These are phyloP conservation scores for Circaetus cinerascens DNA, from an alignment of 2,113 vertebrate genomes.

Conservation along the genomic window DNA sequence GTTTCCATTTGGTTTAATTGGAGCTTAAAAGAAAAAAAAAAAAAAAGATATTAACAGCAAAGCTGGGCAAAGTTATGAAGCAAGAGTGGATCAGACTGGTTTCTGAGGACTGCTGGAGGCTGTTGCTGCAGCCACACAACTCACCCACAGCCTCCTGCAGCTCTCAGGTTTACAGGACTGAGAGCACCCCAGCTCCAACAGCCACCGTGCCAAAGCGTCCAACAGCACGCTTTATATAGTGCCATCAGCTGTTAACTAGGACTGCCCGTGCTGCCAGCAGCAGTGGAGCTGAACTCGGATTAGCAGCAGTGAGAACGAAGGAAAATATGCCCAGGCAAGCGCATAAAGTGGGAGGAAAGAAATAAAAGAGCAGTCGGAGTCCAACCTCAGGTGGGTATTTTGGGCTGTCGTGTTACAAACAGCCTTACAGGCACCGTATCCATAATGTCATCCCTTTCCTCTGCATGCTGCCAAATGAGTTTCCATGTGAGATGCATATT, in stretches of 20 bases:
- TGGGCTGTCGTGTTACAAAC: not conserved
- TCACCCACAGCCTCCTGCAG: not conserved
- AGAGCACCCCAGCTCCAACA: not conserved
- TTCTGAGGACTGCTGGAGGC: not conserved
- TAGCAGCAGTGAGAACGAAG: accelerated
- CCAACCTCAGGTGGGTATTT: not conserved
- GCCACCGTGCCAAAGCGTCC: not conserved
- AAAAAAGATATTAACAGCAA: accelerated
- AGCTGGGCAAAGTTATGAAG: not conserved
- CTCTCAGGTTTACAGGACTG: accelerated
- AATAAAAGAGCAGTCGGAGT: not conserved
- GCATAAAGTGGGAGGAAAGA: not conserved
- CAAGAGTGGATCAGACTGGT: accelerated
- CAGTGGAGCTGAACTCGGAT: not conserved
- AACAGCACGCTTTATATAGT: not conserved
- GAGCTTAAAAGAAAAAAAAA: not conserved
- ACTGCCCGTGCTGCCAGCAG: not conserved
- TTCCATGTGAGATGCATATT: not conserved
- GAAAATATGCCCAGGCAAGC: not conserved
- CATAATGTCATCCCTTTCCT: not conserved
- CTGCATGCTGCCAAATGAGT: not conserved
- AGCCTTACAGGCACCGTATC: not conserved
- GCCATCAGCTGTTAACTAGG: not conserved
- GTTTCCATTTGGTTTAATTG: accelerated
- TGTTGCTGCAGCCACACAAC: not conserved